Base-by-base conservation (phyloP, 2,113 vertebrate species). In the Phalacrocorax aristotelis region DNA sequence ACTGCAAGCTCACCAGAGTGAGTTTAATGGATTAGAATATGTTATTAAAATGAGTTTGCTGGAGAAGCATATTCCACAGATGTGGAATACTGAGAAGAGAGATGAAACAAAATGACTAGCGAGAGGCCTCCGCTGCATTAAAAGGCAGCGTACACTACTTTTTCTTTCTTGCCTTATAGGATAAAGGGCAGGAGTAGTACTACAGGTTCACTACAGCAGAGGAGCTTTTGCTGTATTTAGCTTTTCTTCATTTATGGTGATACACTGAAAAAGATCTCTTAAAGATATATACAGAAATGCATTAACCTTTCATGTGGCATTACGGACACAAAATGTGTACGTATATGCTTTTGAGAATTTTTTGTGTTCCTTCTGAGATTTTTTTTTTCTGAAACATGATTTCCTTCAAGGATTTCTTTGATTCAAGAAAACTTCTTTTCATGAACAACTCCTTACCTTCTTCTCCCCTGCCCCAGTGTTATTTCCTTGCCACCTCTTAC, bases 21-120 rank as follows among this genome's bases (percentile, higher is more conserved):
- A 93, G 49, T 88, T 96, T 95, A 94, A 97, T 94, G 74, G 91
- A 96, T 95, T 94, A 94, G 78, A 95, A 88, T 95, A 93, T 76
- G 84, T 95, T 91, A 95, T 90, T 94, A 91, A 97, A 95, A 94
- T 94, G 62, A 93, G 84, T 91, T 38, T 80, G 75, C 70, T 66
- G 54, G 34, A 62, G 62, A 92, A 85, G 38, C 55, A 40, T 83
- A 88, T 94, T 91, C 46, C 87, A 89, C 54, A 95, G 77, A 91
- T 80, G 54, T 52, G 74, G 84, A 93, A 93, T 87, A 83, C 25
- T 90, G 89, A 82, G 93, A 91, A 87, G 65, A 49, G 21, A 91
- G 57, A 80, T 76, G 85, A 95, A 91, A 94, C 72, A 92, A 84
- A 51, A 64, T 23, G 68, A 80, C 46, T 94, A 70, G 29, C 1